A percentile compares a stretch with the other conserved stretches of the same genome.
Evolutionary conservation across 2,113 vertebrate species (phyloP).

Genomic region (Halcyon malimbica): DNA sequence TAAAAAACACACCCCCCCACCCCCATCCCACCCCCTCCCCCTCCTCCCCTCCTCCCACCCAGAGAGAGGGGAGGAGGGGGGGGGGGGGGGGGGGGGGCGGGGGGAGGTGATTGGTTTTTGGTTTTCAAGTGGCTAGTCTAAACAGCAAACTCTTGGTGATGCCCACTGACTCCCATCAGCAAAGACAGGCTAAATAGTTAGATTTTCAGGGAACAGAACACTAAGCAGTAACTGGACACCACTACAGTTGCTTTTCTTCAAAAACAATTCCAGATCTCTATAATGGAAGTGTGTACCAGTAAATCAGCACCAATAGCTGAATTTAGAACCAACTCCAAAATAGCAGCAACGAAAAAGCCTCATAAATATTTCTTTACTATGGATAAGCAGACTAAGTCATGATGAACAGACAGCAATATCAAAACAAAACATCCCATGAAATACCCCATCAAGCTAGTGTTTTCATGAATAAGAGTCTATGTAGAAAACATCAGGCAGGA

Average conservation of each 20-base stretch:
- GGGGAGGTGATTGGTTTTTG: neutral
- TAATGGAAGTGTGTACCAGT: neutral
- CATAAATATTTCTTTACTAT: slow-evolving; percentile 7
- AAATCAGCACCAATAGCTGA: neutral
- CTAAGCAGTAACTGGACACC: neutral
- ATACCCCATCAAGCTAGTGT: neutral
- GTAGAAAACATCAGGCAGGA: neutral
- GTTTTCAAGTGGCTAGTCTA: neutral
- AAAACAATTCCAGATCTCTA: neutral
- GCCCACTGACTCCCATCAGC: neutral
- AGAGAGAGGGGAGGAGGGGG: too few species aligned
- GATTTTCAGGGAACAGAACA: neutral
- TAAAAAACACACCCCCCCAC: too few species aligned
- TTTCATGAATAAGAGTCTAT: neutral
- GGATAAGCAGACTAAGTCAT: slow-evolving; percentile 4
- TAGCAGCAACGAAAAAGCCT: slow-evolving; percentile 19
- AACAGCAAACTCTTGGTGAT: neutral
- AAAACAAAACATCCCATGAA: neutral
- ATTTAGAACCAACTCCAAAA: slow-evolving; percentile 33
- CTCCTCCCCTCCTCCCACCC: too few species aligned
- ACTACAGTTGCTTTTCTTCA: neutral
- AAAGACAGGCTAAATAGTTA: neutral
- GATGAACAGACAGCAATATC: neutral
- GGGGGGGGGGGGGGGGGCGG: too few species aligned
- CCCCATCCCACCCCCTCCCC: too few species aligned